phyloP scores from a whole-genome alignment of 2,888 invertebrate species.

The Drosophila eohydei region DNA sequence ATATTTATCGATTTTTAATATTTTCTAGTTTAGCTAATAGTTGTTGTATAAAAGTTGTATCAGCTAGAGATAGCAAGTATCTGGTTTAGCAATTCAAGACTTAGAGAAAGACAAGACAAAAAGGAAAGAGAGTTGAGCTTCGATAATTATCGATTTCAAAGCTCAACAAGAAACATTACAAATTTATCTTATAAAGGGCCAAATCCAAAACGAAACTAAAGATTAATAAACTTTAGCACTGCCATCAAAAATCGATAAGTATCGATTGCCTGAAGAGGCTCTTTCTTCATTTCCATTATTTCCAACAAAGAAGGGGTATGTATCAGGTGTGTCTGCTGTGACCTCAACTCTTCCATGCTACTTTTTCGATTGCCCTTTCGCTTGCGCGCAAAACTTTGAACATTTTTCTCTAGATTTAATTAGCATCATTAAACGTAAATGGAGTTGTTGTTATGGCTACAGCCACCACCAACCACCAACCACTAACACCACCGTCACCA shows the following conservation, averaged over 20 bases:
- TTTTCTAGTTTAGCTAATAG: no score
- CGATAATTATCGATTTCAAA: not conserved
- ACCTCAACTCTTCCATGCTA: not conserved
- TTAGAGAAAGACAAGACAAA: no score
- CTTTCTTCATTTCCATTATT: not conserved
- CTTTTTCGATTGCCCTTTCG: conserved; percentile 5
- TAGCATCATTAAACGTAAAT: conserved; percentile 75
- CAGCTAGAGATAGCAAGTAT: no score
- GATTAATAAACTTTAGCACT: not conserved
- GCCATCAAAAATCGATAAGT: not conserved
- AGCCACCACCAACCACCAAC: not conserved
- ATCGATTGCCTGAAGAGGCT: not conserved
- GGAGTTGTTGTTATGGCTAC: conserved; percentile 57
- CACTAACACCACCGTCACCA: conserved; percentile 7
- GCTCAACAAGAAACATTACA: no score
- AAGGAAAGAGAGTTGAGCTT: not conserved
- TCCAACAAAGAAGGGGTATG: not conserved
- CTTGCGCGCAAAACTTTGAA: conserved; percentile 1
- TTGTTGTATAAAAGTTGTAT: no score
- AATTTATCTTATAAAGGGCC: no score
- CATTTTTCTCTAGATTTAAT: conserved; percentile 72
- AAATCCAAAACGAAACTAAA: no score
- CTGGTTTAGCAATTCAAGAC: no score
- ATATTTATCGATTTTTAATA: no score
- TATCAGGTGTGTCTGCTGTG: not conserved